Conservation (phyloP, 2,888 invertebrate species). For the Xanthorhoe designata region DNA sequence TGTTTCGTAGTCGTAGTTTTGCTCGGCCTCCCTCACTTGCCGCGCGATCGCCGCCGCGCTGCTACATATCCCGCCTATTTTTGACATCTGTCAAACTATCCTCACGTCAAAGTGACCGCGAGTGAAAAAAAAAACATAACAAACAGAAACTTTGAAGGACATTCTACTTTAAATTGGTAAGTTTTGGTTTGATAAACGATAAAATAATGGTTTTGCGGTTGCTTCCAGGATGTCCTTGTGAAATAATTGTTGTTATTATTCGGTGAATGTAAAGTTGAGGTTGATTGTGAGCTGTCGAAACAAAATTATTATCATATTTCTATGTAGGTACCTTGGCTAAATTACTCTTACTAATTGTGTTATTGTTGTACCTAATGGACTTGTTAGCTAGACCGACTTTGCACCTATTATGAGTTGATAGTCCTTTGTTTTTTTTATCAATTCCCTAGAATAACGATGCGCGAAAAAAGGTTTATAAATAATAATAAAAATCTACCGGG, state of each 20-base stretch:
- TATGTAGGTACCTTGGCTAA: neutral
- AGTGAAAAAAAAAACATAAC: constrained; percentile 48
- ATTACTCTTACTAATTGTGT: neutral
- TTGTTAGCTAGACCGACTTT: neutral
- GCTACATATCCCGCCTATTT: constrained; percentile 58
- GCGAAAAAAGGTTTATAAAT: too few species aligned
- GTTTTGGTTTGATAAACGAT: constrained; percentile 17
- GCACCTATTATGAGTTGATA: neutral
- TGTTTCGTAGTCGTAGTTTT: constrained; percentile 32
- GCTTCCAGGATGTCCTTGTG: constrained; percentile 45
- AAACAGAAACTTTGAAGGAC: constrained; percentile 8
- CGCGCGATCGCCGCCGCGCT: constrained; percentile 48
- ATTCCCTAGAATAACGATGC: too few species aligned
- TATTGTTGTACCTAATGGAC: neutral
- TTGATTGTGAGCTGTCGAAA: constrained; percentile 22
- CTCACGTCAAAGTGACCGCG: constrained; percentile 51
- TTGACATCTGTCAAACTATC: constrained; percentile 51
- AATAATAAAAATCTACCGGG: too few species aligned
- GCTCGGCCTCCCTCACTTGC: constrained; percentile 50
- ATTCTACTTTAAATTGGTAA: constrained; percentile 25
- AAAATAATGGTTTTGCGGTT: constrained; percentile 7
- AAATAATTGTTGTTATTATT: constrained; percentile 44
- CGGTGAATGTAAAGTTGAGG: constrained; percentile 37
- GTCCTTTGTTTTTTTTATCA: neutral
- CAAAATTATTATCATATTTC: constrained; percentile 3